Conservation (phyloP, 2,113 vertebrate species). For the Myxocyprinus asiaticus region DNA sequence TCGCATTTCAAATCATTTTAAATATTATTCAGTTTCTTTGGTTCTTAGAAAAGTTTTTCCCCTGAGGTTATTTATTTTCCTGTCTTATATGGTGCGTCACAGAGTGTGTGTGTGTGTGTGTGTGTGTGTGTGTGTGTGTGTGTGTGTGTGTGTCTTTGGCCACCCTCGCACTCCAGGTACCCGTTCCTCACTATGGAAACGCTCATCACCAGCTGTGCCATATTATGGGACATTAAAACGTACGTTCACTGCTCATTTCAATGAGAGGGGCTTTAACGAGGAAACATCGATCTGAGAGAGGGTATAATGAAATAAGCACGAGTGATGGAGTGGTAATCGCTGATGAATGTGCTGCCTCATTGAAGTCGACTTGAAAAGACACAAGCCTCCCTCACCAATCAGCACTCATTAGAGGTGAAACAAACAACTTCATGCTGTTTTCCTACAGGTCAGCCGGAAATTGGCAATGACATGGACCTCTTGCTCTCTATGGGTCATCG, state of each 20-base stretch:
- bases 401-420: constrained; percentile 32
- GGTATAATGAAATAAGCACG: constrained; percentile 40
- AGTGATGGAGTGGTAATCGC: constrained; percentile 14
- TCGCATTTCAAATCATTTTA: no score
- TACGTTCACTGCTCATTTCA: constrained; percentile 42
- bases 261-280: constrained; percentile 35
- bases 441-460: constrained; percentile 36
- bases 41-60: no score
- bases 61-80: no score
- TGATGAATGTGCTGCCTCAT: constrained; percentile 42
- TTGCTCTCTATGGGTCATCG: not conserved
- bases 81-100: no score
- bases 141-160: not conserved
- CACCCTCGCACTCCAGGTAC: not conserved
- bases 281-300: constrained; percentile 38
- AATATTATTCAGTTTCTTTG: no score
- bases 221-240: constrained; percentile 38
- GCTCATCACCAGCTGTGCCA: constrained; percentile 17
- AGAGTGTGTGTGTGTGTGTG: no score
- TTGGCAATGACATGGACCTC: constrained; percentile 3
- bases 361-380: constrained; percentile 16
- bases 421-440: constrained; percentile 29
- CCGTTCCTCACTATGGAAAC: not conserved
- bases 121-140: no score
- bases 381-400: constrained; percentile 5